Conservation (phyloP, 2,888 invertebrate species). For the Aleiodes leptofemur region DNA sequence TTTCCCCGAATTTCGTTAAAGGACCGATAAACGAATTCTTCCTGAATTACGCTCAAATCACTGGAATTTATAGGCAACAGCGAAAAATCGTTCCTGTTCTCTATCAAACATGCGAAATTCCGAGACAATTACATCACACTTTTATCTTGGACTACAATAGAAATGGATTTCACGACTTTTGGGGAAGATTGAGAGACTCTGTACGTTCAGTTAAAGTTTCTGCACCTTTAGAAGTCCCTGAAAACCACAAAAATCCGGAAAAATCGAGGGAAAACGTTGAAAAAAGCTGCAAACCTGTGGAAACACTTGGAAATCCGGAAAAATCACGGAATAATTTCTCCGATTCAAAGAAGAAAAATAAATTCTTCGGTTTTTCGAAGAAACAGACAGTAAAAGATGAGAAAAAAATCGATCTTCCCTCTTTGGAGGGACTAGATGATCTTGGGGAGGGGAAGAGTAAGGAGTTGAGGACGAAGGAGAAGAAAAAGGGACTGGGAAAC, state of each 20-base stretch:
- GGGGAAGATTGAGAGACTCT: slow-evolving; percentile 81
- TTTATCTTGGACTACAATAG: slow-evolving; percentile 80
- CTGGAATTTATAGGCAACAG: slow-evolving; percentile 84
- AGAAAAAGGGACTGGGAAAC: neutral
- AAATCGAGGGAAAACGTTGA: neutral
- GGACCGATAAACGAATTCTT: slow-evolving; percentile 88
- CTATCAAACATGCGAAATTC: slow-evolving; percentile 81
- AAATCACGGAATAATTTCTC: slow-evolving; percentile 41
- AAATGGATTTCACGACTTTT: slow-evolving; percentile 81
- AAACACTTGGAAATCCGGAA: neutral
- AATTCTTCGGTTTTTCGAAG: slow-evolving; percentile 3
- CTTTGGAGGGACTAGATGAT: slow-evolving; percentile 54
- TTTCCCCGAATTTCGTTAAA: slow-evolving; percentile 85
- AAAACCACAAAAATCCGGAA: neutral
- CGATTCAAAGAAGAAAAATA: slow-evolving; percentile 49
- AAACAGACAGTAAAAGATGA: slow-evolving; percentile 24
- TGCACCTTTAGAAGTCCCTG: neutral
- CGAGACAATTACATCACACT: slow-evolving; percentile 81
- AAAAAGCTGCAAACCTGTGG: neutral
- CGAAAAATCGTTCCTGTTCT: slow-evolving; percentile 85
- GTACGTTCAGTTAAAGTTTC: slow-evolving; percentile 65
- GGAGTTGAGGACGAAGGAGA: neutral
- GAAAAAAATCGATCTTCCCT: slow-evolving; percentile 55
- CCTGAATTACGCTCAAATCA: slow-evolving; percentile 86
- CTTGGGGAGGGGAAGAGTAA: slow-evolving; percentile 7